A percentile compares a stretch with the other conserved stretches of the same genome.
Conservation (phyloP, 2,113 vertebrate genomes). For the Macrotis lagotis region DNA sequence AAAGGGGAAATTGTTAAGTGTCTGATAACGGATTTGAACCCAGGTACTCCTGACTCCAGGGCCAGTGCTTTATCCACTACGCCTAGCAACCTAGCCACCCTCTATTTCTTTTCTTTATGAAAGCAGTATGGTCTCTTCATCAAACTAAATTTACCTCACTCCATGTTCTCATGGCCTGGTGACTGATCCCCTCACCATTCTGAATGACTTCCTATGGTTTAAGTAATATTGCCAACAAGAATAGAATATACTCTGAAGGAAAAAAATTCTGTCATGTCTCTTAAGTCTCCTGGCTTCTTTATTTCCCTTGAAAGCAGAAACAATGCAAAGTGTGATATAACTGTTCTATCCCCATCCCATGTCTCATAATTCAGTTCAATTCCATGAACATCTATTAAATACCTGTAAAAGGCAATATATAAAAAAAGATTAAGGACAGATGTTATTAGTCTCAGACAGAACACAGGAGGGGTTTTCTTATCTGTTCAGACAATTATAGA, state of each 20-base stretch:
- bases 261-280: background rate
- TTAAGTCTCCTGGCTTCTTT: background rate
- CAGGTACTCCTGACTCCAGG: too few species aligned
- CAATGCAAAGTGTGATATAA: background rate
- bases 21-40: too few species aligned
- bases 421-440: background rate
- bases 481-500: background rate
- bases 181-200: background rate
- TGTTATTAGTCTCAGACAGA: background rate
- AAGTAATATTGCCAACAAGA: background rate
- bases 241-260: background rate
- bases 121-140: background rate
- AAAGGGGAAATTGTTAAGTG: background rate
- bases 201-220: background rate
- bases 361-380: background rate
- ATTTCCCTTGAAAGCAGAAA: background rate
- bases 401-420: background rate
- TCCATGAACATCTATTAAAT: background rate
- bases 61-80: too few species aligned
- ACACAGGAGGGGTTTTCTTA: background rate
- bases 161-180: background rate
- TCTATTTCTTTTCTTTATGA: too few species aligned
- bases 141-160: background rate
- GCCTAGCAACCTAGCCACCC: too few species aligned
- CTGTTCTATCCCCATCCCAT: background rate